Evolutionary conservation across 2,797 vertebrate species (phyloP), one percentile per base, ranked within the genome.

Genomic region (Sebastes matsubarae): DNA sequence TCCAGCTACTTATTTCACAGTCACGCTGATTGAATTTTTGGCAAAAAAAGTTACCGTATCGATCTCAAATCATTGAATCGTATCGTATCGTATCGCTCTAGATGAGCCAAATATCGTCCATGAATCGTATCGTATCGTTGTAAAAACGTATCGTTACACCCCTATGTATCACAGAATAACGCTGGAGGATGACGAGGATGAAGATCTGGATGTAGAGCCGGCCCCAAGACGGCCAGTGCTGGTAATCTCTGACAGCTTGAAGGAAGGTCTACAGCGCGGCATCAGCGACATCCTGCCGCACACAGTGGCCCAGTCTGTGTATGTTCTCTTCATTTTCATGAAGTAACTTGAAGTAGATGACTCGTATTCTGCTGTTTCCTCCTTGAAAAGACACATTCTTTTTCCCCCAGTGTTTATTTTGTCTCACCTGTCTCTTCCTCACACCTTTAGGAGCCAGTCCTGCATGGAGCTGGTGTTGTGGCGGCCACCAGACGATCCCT

Each of bases 381-480:
- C 11, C 13, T 54, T n/a, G 18, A 59, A 38, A 29, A 65, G 4
- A 63, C 2, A 54, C 6, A 8, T 30, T 52, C 22, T 50, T 72
- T 27, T 55, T 36, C 13, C 29, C 9, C 2, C 12, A 3, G 3
- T 76, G 8, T 4, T 27, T 20, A 71, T 60, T 77, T 55, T 59
- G 27, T 50, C 55, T 82, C 54, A 76, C 30, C 5, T 12, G 9
- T 5, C 16, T 46, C 34, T 60, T 65, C 36, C 25, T 65, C 2
- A 1, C 60, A 6, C 52, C 61, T 63, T 42, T 78, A 97, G 96
- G 93, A 96, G 94, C 69, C 96, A 90, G 52, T 96, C 96, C 58
- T 96, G 96, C 80, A 97, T 97, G 96, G 96, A 97, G 93, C 67
- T 97, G 92, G 96, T 96, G 79, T 69, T 97, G 77, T 97, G 96